phyloP scores from a whole-genome alignment of 2,888 invertebrate species.

The Phalangium opilio region DNA sequence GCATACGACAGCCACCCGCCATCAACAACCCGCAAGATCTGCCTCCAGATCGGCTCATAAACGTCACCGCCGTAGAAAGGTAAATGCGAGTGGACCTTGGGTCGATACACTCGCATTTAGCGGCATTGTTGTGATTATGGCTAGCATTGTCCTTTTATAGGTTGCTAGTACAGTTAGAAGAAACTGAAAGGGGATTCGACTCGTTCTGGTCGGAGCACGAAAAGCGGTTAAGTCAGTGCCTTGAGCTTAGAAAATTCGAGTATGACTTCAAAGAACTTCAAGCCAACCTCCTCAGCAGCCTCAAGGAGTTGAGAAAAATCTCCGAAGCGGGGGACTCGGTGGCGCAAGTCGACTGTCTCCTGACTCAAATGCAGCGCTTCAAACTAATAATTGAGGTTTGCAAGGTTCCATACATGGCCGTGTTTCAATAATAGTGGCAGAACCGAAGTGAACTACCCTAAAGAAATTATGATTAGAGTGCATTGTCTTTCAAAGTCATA shows the following conservation, averaged over 20 bases:
- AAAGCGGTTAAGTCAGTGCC: slow-evolving; percentile 59
- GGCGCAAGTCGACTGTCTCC: slow-evolving; percentile 55
- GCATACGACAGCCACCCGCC: slow-evolving; percentile 31
- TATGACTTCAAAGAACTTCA: slow-evolving; percentile 55
- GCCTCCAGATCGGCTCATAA: slow-evolving; percentile 37
- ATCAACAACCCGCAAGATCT: slow-evolving; percentile 24
- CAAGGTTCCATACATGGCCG: too few relatives aligned
- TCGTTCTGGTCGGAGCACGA: slow-evolving; percentile 89
- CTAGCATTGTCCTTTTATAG: too few relatives aligned
- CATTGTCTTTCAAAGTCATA: too few relatives aligned
- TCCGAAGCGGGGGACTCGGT: slow-evolving; percentile 80
- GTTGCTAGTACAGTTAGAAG: slow-evolving; percentile 68
- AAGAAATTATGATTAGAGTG: too few relatives aligned
- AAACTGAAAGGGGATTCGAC: slow-evolving; percentile 84
- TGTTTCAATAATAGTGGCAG: too few relatives aligned
- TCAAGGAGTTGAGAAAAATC: slow-evolving; percentile 65
- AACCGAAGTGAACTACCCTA: too few relatives aligned
- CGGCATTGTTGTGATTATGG: too few relatives aligned
- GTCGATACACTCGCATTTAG: too few relatives aligned
- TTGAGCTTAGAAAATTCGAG: slow-evolving; percentile 81
- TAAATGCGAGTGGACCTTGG: too few relatives aligned
- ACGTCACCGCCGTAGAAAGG: slow-evolving; percentile 85
- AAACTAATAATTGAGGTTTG: slow-evolving; percentile 42
- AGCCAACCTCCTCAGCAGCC: slow-evolving; percentile 58
- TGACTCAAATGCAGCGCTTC: slow-evolving; percentile 59